Evolutionary conservation across 2,113 vertebrate species (phyloP).

Genomic region (Pedetes capensis): DNA sequence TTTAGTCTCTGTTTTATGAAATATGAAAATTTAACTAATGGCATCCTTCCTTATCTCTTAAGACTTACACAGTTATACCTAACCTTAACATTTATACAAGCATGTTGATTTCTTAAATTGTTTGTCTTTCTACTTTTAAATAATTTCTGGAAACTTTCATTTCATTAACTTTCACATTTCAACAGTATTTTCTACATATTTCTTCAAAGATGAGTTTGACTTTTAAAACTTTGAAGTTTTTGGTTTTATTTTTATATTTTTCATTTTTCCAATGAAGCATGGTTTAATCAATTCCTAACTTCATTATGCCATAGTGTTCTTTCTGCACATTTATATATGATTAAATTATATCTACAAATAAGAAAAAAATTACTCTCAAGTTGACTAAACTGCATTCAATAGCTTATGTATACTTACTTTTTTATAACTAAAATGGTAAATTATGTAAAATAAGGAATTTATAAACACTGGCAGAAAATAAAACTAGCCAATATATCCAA

Average conservation of each 20-base stretch:
- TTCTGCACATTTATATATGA: background rate
- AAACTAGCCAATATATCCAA: background rate
- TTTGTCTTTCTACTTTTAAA: background rate
- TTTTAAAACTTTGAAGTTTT: background rate
- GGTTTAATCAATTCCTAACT: background rate
- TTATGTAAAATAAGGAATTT: background rate
- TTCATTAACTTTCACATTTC: background rate
- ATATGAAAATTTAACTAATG: background rate
- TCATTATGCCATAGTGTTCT: background rate
- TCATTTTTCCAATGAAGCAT: background rate
- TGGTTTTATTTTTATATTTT: background rate
- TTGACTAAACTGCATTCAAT: background rate
- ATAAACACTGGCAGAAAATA: background rate
- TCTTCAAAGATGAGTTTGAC: background rate
- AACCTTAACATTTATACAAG: background rate
- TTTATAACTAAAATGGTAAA: background rate
- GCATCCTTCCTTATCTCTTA: background rate
- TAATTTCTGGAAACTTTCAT: background rate
- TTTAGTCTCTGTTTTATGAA: background rate
- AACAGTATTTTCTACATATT: background rate
- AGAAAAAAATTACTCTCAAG: background rate
- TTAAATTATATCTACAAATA: conserved; percentile 4
- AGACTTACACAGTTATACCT: no score
- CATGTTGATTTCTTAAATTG: background rate
- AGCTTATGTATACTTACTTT: background rate